Evolutionary conservation across 2,113 vertebrate genomes (phyloP).

Genomic region (Ascaphus truei): DNA sequence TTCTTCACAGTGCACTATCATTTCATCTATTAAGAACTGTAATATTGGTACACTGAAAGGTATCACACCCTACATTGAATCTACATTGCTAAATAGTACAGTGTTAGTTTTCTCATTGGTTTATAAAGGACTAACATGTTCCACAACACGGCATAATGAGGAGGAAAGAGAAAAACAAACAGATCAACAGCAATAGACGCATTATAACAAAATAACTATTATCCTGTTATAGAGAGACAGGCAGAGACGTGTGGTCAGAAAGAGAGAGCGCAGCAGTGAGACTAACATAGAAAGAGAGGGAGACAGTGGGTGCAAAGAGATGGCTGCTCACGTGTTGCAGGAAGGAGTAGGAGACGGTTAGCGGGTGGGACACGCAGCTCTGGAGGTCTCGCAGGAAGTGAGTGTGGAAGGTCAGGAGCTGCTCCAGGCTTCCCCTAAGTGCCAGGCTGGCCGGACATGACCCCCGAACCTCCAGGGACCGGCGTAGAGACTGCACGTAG

Average conservation of each 20-base stretch:
- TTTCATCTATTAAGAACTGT: too few species aligned
- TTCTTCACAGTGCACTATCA: too few species aligned
- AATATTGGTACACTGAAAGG: too few species aligned
- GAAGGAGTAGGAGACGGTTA: constrained; percentile 81
- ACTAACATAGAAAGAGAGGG: background rate
- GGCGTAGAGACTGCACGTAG: constrained; percentile 72
- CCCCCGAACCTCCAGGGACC: constrained; percentile 58
- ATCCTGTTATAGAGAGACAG: background rate
- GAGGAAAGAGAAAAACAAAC: too few species aligned
- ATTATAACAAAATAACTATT: too few species aligned
- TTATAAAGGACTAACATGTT: too few species aligned
- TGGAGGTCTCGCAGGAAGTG: constrained; percentile 78
- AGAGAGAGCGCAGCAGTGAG: background rate
- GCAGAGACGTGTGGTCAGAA: too few species aligned
- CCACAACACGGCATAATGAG: background rate
- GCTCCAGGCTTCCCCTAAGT: constrained; percentile 66
- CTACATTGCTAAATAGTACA: too few species aligned
- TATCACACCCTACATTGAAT: too few species aligned
- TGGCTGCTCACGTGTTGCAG: constrained; percentile 72
- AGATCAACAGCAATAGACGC: too few species aligned
- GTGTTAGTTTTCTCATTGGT: too few species aligned
- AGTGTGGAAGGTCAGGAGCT: constrained; percentile 71
- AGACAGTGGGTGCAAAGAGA: too few species aligned
- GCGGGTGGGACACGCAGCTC: constrained; percentile 72
- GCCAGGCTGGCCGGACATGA: constrained; percentile 61